Conservation (phyloP, 2,888 invertebrate species). For the Heliconius cydno region DNA sequence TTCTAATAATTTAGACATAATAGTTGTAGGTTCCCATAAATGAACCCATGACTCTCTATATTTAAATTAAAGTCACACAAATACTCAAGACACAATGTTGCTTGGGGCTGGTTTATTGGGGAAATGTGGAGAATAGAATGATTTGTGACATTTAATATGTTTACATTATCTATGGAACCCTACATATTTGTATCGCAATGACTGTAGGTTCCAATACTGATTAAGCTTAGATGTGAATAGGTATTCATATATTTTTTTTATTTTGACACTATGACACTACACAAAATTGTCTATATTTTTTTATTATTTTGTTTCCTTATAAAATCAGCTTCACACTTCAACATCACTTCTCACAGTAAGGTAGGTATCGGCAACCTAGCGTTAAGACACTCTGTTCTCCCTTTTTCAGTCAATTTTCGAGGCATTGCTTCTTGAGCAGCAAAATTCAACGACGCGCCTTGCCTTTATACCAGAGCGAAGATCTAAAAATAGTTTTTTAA, state of each 20-base stretch:
- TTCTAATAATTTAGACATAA: not conserved
- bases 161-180: not conserved
- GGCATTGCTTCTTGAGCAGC: not conserved
- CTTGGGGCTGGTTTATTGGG: not conserved
- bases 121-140: not conserved
- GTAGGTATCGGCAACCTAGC: not conserved
- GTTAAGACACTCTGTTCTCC: not conserved
- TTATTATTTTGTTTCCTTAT: not conserved
- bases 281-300: not conserved
- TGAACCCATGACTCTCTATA: not conserved
- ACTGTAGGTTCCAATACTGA: not conserved
- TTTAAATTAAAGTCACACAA: not conserved
- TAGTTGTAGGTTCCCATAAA: not conserved
- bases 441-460: not conserved
- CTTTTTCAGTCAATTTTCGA: not conserved
- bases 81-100: not conserved
- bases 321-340: no score
- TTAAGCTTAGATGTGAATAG: not conserved
- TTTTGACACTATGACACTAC: no score
- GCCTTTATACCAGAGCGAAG: not conserved
- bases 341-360: not conserved
- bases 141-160: not conserved
- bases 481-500: not conserved
- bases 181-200: not conserved
- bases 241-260: not conserved